Conservation (phyloP, 2,888 invertebrate species). For the Drosophila incognita region DNA sequence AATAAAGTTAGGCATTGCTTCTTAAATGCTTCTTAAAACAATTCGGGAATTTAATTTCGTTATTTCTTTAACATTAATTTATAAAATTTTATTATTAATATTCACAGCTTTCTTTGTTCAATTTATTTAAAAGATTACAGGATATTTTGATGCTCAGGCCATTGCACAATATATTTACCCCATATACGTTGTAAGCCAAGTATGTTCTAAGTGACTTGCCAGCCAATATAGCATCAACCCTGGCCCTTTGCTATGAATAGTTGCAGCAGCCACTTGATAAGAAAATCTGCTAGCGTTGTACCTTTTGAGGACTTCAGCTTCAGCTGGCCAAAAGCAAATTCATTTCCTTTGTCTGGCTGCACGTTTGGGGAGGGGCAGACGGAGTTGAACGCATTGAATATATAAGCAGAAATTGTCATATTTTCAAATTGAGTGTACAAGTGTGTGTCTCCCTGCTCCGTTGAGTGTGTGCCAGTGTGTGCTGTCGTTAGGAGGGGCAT, state of each 20-base stretch:
- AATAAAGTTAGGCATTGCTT: neutral
- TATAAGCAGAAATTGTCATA: slow-evolving; percentile 74
- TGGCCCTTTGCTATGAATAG: slow-evolving; percentile 32
- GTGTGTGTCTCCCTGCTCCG: slow-evolving; percentile 36
- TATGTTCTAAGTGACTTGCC: slow-evolving; percentile 17
- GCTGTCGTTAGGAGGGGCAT: neutral
- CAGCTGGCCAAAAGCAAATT: slow-evolving; percentile 47
- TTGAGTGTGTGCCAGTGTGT: slow-evolving; percentile 6
- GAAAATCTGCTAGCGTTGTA: slow-evolving; percentile 73
- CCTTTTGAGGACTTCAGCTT: slow-evolving; percentile 51
- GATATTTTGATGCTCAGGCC: neutral
- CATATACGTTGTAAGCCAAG: slow-evolving; percentile 4
- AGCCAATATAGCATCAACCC: slow-evolving; percentile 22
- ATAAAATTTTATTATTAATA: neutral
- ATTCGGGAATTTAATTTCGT: neutral
- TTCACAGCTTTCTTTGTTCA: neutral
- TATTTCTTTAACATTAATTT: neutral
- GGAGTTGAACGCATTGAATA: slow-evolving; percentile 76
- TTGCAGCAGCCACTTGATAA: slow-evolving; percentile 35
- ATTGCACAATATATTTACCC: neutral
- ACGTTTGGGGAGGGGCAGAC: slow-evolving; percentile 27
- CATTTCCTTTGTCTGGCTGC: slow-evolving; percentile 57
- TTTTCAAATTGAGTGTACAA: slow-evolving; percentile 77
- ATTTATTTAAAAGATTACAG: neutral
- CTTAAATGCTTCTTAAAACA: too few relatives aligned